phyloP scores from a whole-genome alignment of 1,140 invertebrate species.

The Limonius californicus region DNA sequence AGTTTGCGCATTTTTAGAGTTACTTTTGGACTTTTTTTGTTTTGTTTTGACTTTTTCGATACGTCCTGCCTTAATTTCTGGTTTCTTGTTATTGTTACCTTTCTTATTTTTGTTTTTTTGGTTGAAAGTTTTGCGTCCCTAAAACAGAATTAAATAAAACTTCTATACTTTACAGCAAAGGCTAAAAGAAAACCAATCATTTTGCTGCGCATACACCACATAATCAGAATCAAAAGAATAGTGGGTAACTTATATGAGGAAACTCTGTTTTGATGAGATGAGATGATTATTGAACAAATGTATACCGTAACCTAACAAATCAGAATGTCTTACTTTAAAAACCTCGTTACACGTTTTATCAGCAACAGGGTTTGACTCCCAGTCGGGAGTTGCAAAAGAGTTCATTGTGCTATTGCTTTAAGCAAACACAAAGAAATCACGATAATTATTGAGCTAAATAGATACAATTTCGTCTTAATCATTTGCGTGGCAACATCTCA shows the following conservation, averaged over 20 bases:
- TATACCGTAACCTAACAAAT: too few relatives aligned
- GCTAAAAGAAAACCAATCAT: too few relatives aligned
- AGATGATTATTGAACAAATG: too few relatives aligned
- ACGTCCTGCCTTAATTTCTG: background rate
- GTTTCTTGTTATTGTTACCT: background rate
- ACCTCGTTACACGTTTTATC: conserved; percentile 23
- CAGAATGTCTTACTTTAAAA: conserved; percentile 24
- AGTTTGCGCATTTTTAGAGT: background rate
- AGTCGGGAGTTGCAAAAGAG: conserved; percentile 23
- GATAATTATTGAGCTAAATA: background rate
- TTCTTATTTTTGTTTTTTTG: conserved; percentile 4
- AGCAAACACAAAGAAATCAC: background rate
- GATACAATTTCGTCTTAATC: background rate
- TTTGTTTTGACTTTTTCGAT: conserved; percentile 5
- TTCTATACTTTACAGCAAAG: too few relatives aligned
- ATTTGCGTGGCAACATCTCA: too few relatives aligned
- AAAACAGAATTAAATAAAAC: background rate
- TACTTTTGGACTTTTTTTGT: conserved; percentile 19
- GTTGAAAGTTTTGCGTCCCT: background rate
- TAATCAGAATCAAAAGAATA: too few relatives aligned
- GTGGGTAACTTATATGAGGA: too few relatives aligned
- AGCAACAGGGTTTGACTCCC: conserved; percentile 20
- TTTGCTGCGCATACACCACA: too few relatives aligned
- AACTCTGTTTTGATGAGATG: too few relatives aligned
- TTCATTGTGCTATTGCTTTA: conserved; percentile 9